phyloP scores from a whole-genome alignment of 2,113 vertebrate genomes.

The Syngnathus typhle region DNA sequence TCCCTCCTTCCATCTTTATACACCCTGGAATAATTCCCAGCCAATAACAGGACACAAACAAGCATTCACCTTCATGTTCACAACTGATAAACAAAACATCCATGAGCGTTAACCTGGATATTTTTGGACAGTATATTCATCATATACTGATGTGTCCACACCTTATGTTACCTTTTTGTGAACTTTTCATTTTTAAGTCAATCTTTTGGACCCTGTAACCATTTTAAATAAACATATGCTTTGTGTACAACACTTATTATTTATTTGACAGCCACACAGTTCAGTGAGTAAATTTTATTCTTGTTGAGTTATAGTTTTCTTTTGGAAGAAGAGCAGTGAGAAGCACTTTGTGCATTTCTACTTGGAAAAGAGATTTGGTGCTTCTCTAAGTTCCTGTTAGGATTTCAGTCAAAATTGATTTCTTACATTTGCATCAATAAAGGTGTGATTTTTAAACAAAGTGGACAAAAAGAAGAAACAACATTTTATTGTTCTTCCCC shows the following conservation, averaged over 20 bases:
- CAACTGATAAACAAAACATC: not conserved
- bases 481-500: conserved; percentile 72
- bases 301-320: too few species aligned
- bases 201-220: not conserved
- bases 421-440: not conserved
- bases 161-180: not conserved
- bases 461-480: conserved; percentile 65
- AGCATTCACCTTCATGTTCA: not conserved
- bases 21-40: not conserved
- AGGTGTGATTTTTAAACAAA: conserved; percentile 29
- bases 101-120: not conserved
- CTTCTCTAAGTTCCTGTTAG: too few species aligned
- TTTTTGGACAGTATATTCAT: not conserved
- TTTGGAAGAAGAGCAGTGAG: too few species aligned
- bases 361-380: too few species aligned
- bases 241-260: not conserved
- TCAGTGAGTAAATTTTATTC: too few species aligned
- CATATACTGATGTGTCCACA: not conserved
- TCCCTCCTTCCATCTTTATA: not conserved
- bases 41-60: too few species aligned
- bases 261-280: too few species aligned
- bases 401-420: too few species aligned
- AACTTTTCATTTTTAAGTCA: not conserved
- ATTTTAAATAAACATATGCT: not conserved
- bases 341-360: too few species aligned